Conservation (phyloP, 2,797 vertebrate genomes). For the Telmatherina bonti region DNA sequence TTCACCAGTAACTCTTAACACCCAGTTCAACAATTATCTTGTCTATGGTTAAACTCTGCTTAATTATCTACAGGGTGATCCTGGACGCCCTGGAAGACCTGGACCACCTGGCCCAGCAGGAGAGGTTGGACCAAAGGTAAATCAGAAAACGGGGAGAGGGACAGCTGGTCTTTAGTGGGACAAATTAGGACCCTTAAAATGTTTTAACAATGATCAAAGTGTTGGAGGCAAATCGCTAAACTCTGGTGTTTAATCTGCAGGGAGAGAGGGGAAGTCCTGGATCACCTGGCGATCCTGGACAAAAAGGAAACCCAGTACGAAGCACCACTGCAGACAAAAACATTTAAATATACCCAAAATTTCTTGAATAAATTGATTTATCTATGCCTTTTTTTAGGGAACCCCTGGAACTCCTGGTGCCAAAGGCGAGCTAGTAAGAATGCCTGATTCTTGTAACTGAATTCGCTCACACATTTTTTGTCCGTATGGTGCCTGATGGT, state of each 20-base stretch:
- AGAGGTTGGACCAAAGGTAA: conserved; percentile 87
- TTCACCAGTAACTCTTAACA: background rate
- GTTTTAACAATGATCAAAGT: conserved; percentile 1
- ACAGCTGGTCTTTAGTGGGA: background rate
- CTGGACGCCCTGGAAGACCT: conserved; percentile 89
- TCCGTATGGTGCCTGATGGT: conserved; percentile 5
- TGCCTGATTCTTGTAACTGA: background rate
- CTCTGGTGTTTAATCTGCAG: conserved; percentile 61
- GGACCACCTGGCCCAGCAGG: conserved; percentile 87
- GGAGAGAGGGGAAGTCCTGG: conserved; percentile 87
- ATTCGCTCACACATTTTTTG: background rate
- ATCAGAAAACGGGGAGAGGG: background rate
- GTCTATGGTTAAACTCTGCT: conserved; percentile 7
- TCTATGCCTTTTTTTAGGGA: conserved; percentile 74
- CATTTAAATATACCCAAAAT: background rate
- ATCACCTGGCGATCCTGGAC: conserved; percentile 86
- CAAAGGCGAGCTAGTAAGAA: conserved; percentile 88
- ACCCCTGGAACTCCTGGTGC: conserved; percentile 80
- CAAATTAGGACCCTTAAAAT: background rate
- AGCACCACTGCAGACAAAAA: background rate
- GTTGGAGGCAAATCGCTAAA: conserved; percentile 35
- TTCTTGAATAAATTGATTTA: conserved; percentile 23
- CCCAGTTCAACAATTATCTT: background rate
- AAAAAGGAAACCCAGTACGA: conserved; percentile 84
- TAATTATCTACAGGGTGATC: conserved; percentile 87